A percentile compares a stretch with the other conserved stretches of the same genome.
Conservation (phyloP, 2,113 vertebrate species). For the Trachemys scripta region DNA sequence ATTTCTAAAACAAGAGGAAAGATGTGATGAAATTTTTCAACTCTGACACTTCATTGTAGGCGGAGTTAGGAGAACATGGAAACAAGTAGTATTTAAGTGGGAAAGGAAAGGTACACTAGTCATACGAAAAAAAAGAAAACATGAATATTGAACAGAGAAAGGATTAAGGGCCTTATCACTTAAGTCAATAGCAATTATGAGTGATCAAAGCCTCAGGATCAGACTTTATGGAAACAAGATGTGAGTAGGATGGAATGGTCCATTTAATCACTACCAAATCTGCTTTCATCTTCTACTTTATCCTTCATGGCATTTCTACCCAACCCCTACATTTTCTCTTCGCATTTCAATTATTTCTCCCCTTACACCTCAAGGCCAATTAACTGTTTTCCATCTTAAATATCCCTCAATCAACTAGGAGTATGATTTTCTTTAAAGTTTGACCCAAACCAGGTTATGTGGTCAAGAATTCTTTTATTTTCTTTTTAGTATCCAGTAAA, state of each 20-base stretch:
- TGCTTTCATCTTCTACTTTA: background rate
- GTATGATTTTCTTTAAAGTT: accelerated
- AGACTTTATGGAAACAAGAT: background rate
- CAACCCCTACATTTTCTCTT: background rate
- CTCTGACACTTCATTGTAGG: background rate
- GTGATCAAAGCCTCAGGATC: background rate
- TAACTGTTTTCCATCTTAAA: background rate
- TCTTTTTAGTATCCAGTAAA: background rate
- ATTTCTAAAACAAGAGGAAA: background rate
- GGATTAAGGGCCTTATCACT: background rate
- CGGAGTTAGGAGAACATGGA: background rate
- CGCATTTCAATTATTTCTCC: background rate
- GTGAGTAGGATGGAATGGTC: background rate
- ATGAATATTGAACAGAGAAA: background rate
- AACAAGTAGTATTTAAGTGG: background rate
- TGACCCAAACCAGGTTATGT: background rate
- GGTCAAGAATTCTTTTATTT: background rate
- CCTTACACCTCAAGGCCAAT: background rate
- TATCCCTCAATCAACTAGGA: background rate
- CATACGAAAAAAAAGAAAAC: background rate
- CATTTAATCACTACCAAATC: background rate
- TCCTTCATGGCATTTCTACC: background rate
- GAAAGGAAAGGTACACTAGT: background rate
- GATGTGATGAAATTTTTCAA: background rate
- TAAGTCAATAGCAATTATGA: accelerated